Conservation (phyloP, 92 coral and sea anemone genomes). For the Palythoa grandiflora region DNA sequence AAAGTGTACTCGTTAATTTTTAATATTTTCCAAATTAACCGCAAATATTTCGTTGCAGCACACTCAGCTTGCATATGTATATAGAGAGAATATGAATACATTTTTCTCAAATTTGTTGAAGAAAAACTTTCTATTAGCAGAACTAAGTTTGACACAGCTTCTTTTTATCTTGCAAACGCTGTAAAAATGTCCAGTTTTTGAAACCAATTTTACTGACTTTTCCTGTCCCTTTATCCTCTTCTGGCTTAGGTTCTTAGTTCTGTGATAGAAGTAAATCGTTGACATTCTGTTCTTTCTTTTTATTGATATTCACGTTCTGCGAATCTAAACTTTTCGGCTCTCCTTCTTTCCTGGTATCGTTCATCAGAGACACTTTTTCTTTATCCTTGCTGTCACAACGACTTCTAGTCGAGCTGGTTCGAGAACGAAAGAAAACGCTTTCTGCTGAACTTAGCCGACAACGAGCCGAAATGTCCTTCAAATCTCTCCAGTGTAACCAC, state of each 20-base stretch:
- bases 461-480: conserved; percentile 39
- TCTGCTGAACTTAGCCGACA: conserved; percentile 3
- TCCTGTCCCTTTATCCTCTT: not conserved
- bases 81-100: too few species aligned
- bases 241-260: not conserved
- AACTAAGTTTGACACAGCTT: too few species aligned
- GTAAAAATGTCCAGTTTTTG: too few species aligned
- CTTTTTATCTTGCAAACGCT: too few species aligned
- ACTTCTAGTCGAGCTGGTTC: conserved; percentile 32
- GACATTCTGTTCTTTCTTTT: too few species aligned
- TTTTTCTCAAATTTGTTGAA: too few species aligned
- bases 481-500: conserved; percentile 40
- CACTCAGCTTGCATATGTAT: too few species aligned
- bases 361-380: not conserved
- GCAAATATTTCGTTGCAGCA: too few species aligned
- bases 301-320: not conserved
- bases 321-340: not conserved
- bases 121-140: too few species aligned
- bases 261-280: not conserved
- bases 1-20: too few species aligned
- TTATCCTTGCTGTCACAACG: conserved; percentile 33
- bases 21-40: too few species aligned
- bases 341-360: not conserved
- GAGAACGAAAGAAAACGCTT: conserved; percentile 28
- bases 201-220: not conserved